Conservation (phyloP, 1,140 invertebrate genomes). For the Chelonus insularis region DNA sequence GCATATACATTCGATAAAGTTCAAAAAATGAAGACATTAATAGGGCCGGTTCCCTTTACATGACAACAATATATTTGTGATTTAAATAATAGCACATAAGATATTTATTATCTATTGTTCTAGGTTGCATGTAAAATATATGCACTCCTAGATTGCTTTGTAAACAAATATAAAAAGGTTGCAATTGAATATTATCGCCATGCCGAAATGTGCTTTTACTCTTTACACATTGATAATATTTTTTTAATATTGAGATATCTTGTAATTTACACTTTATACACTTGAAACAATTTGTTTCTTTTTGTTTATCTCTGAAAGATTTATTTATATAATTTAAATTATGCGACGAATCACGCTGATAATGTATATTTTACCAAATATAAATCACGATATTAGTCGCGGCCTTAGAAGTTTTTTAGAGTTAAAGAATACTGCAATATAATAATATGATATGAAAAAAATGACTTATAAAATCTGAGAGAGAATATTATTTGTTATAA, state of each 20-base stretch:
- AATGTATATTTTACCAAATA: constrained; percentile 23
- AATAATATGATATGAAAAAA: constrained; percentile 24
- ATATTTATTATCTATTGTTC: constrained; percentile 5
- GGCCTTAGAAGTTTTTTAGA: background rate
- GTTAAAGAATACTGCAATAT: constrained; percentile 17
- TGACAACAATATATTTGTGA: constrained; percentile 10
- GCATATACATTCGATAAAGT: constrained; percentile 22
- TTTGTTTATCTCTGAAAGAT: background rate
- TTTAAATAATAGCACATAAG: background rate
- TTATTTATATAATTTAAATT: background rate
- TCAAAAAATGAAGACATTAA: background rate
- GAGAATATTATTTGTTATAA: no score
- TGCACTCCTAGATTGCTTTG: constrained; percentile 24
- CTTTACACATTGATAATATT: constrained; percentile 41
- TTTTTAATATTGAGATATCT: background rate
- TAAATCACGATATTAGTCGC: background rate
- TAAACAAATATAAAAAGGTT: constrained; percentile 25
- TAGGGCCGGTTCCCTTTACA: constrained; percentile 12
- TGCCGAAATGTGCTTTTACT: constrained; percentile 38
- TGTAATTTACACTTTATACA: background rate
- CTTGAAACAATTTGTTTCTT: background rate
- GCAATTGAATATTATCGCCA: constrained; percentile 33
- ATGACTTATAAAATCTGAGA: constrained; percentile 12
- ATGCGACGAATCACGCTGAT: constrained; percentile 13
- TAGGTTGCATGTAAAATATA: background rate